Evolutionary conservation across 2,113 vertebrate species (phyloP), one percentile per base, ranked within the genome.

Genomic region (Empidonax traillii): DNA sequence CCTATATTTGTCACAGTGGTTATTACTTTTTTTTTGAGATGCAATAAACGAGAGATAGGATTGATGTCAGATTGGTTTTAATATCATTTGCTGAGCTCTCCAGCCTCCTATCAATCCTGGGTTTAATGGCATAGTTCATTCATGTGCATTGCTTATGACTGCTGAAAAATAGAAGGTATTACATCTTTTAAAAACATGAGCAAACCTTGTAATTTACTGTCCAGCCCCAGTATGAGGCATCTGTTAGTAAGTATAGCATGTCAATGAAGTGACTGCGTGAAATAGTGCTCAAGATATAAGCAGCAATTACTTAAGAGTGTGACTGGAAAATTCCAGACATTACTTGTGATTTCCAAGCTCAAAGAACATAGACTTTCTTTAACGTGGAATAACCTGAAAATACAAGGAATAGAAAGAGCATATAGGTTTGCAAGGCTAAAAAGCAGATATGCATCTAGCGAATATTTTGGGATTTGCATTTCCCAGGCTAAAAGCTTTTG

Each of bases 161-260:
- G 4, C 69, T 94, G 51, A 76, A 91, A 84, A 93, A 53, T 24
- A 89, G 85, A 82, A 89, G 37, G 41, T 76, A 85, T 78, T 91
- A 21, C 58, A 69, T 73, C 53, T 69, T 87, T 66, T 82, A 66
- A 93, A 95, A 71, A 35, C 46, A 35, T 68, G 88, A 81, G 58
- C 77, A 92, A 78, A 56, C 49, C 53, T 87, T 94, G 66, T 87
- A 79, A 87, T 91, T 96, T 94, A 49, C 74, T 79, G 84, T 85
- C 51, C 87, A 51, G 37, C 17, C 63, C 44, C 66, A 69, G 17
- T 75, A 27, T 37, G 58, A 95, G 66, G 51, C 53, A 69, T 72
- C 52, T 81, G 51, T 66, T 53, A 28, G 41, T 77, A 87, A 20
- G 41, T 41, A 39, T 2, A 79, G 41, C 31, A 25, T 35, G 49